phyloP scores from a whole-genome alignment of 2,888 invertebrate species.

The Sphaerophoria rueppellii region DNA sequence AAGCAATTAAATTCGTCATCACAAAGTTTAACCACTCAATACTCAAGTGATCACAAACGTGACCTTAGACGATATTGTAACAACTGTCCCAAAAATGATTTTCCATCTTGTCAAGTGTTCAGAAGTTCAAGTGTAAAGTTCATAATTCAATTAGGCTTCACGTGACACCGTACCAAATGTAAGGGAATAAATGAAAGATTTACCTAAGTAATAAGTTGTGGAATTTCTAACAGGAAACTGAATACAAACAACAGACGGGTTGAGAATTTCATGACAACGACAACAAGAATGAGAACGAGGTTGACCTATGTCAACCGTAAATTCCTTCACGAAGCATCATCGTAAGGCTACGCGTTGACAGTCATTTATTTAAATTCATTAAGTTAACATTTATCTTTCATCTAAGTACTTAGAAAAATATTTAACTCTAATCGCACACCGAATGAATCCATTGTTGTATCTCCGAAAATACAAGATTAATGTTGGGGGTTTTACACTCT shows the following conservation, averaged over 20 bases:
- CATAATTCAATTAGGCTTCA: not conserved
- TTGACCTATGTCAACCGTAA: constrained; percentile 65
- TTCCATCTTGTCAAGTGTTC: not conserved
- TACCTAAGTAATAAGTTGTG: not conserved
- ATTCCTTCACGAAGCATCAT: constrained; percentile 39
- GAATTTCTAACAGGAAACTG: constrained; percentile 40
- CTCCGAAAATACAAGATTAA: not conserved
- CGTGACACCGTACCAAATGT: not conserved
- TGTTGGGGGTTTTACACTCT: not conserved
- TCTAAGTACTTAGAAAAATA: constrained; percentile 69
- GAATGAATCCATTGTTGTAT: constrained; percentile 56
- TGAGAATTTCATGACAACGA: constrained; percentile 27
- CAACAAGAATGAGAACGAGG: constrained; percentile 8
- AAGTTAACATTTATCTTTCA: constrained; percentile 71
- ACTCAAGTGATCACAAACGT: constrained; percentile 30
- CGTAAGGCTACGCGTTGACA: constrained; percentile 5
- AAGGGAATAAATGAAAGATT: not conserved
- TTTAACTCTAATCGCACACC: constrained; percentile 70
- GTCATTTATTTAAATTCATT: constrained; percentile 62
- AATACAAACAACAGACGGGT: constrained; percentile 6
- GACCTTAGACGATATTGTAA: not conserved
- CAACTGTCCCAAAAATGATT: not conserved
- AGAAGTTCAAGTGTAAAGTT: not conserved
- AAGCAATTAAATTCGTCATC: constrained; percentile 17
- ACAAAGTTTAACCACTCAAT: not conserved